These are phyloP conservation scores for Prostheceraeus crozeri DNA, from an alignment of 2,888 invertebrate genomes.

Conservation along the genomic window DNA sequence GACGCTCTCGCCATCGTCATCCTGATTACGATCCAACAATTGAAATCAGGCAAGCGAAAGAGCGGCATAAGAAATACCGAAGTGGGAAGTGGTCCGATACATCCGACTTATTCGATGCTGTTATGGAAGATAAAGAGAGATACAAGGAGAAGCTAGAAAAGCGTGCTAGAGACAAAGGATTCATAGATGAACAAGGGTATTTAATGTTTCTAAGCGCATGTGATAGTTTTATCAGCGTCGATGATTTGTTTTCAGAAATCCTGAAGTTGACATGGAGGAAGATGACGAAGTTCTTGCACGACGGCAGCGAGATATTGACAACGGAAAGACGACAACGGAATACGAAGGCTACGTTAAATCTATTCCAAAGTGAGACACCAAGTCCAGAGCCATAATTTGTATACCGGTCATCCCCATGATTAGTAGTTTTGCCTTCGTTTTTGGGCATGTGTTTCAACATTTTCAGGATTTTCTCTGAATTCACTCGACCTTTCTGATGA, in stretches of 20 bases:
- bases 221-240: too few species aligned
- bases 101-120: slow-evolving; percentile 24
- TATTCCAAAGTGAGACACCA: not conserved
- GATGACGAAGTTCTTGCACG: not conserved
- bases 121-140: slow-evolving; percentile 33
- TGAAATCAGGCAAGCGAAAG: slow-evolving; percentile 37
- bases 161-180: slow-evolving; percentile 1
- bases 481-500: too few species aligned
- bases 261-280: slow-evolving; percentile 12
- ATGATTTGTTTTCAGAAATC: too few species aligned
- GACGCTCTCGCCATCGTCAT: slow-evolving; percentile 21
- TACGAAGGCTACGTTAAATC: not conserved
- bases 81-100: slow-evolving; percentile 32
- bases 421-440: too few species aligned
- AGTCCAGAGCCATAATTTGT: too few species aligned
- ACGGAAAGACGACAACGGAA: not conserved
- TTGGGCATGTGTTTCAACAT: too few species aligned
- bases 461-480: too few species aligned
- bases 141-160: slow-evolving; percentile 27
- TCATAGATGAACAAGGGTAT: too few species aligned
- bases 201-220: too few species aligned
- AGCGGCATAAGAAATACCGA: slow-evolving; percentile 29
- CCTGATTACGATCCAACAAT: slow-evolving; percentile 37
- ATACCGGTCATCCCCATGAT: too few species aligned
- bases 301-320: slow-evolving; percentile 2